Percentiles rank a stretch among this genome's conserved stretches.
Evolutionary conservation across 2,797 vertebrate genomes (phyloP).

Genomic region (Hoplostethus atlanticus): DNA sequence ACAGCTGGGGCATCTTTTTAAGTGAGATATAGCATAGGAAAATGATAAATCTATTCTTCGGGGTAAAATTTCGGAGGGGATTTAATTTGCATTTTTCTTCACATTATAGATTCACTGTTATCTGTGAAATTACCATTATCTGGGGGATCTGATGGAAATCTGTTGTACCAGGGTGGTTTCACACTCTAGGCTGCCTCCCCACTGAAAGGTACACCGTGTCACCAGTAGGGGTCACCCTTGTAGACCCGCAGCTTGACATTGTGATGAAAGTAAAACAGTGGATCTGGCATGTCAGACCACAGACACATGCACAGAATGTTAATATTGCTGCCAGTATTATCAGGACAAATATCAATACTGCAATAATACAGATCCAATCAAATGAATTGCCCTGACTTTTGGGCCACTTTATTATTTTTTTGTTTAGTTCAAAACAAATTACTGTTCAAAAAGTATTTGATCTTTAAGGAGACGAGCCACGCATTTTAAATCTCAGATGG

Average conservation of each 20-base stretch:
- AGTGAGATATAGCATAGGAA: conserved; percentile 70
- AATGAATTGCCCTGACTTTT: not conserved
- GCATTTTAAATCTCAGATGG: conserved; percentile 14
- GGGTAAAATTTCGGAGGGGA: conserved; percentile 74
- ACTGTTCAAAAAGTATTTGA: not conserved
- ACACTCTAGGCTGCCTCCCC: conserved; percentile 39
- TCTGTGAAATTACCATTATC: conserved; percentile 83
- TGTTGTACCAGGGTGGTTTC: conserved; percentile 73
- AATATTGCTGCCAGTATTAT: conserved; percentile 21
- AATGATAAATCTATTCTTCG: conserved; percentile 81
- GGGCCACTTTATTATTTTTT: not conserved
- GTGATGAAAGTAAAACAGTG: conserved; percentile 31
- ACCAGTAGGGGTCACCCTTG: conserved; percentile 83
- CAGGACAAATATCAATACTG: conserved; percentile 6
- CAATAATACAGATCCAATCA: conserved; percentile 8
- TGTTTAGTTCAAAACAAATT: not conserved
- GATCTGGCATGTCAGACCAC: conserved; percentile 30
- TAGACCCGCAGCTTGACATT: conserved; percentile 56
- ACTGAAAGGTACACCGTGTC: conserved; percentile 28
- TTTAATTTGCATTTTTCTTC: conserved; percentile 83
- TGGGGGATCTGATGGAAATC: conserved; percentile 80
- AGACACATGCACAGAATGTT: conserved; percentile 8
- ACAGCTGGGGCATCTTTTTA: conserved; percentile 77
- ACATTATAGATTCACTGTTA: conserved; percentile 78
- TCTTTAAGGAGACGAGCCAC: not conserved